Evolutionary conservation across 2,113 vertebrate species (phyloP), one percentile per base, ranked within the genome.

Genomic region (Heterotis niloticus): DNA sequence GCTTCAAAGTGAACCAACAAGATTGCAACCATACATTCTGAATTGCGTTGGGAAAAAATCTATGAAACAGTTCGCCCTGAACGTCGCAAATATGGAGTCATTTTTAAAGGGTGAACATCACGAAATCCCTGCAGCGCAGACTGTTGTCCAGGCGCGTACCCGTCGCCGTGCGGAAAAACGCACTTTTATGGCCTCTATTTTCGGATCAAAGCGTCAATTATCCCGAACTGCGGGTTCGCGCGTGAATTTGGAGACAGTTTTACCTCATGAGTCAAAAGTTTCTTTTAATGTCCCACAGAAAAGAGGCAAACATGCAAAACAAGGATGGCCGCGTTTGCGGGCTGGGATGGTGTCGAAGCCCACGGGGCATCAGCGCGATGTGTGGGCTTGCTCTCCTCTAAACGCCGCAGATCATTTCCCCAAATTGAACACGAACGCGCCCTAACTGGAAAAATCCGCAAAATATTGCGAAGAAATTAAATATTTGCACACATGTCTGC

Each of bases 261-360:
- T 29, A 24, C 52, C 76, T 51, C 64, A 78, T 23, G 51, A 51
- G 14, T 78, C 64, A 78, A 16, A 34, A 5, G 29, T 75, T 62
- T 13, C 69, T 12, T 51, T 20, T 54, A 17, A 52, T 20, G 23
- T 44, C 52, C 5, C 18, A 54, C 10, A 44, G 69, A 72, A 83
- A 54, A 75, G 85, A 87, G 86, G 88, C 78, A 90, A 90, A 87
- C 34, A 44, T 81, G 64, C 78, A 72, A 85, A 80, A 85, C 86
- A 86, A 28, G 88, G 89, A 90, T 92, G 88, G 88, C 86, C 89
- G 87, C 86, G 88, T 90, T 91, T 93, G 91, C 91, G 90, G 90
- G 87, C 85, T 86, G 79, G 90, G 89, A 92, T 91, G 85, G 83
- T 83, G 88, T 87, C 87, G 89, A 89, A 90, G 87, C 84, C 88